phyloP scores from a whole-genome alignment of 2,113 vertebrate species.

The Gymnocephalus cernua region DNA sequence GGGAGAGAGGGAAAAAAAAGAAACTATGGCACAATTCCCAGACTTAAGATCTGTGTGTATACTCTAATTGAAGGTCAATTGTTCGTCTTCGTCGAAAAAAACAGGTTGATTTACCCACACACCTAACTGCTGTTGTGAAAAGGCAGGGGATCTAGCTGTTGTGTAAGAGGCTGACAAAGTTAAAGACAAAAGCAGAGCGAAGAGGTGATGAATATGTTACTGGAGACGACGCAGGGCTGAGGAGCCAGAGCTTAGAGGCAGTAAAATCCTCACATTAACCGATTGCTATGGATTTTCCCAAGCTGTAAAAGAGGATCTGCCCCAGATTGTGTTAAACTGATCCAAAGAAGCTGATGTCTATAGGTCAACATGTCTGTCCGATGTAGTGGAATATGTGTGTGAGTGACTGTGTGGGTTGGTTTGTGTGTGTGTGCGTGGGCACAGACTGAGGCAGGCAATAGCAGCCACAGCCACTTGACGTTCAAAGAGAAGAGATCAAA shows the following conservation, averaged over 20 bases:
- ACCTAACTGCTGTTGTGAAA: not conserved
- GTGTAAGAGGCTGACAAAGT: constrained; percentile 28
- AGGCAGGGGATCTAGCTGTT: not conserved
- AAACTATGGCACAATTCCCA: constrained; percentile 45
- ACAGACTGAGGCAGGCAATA: constrained; percentile 23
- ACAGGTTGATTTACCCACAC: constrained; percentile 44
- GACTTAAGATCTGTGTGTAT: constrained; percentile 24
- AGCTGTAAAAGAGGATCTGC: constrained; percentile 71
- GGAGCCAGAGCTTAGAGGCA: constrained; percentile 57
- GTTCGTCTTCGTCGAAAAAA: not conserved
- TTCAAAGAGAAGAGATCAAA: constrained; percentile 81
- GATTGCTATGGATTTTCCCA: constrained; percentile 69
- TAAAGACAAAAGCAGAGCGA: constrained; percentile 35
- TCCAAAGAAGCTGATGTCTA: constrained; percentile 60
- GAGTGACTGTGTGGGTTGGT: not conserved
- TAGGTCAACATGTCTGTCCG: constrained; percentile 36
- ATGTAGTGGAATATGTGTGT: constrained; percentile 16
- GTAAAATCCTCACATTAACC: constrained; percentile 68
- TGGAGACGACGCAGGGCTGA: constrained; percentile 50
- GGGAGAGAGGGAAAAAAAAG: constrained; percentile 24
- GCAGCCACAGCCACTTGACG: constrained; percentile 57
- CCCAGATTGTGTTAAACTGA: constrained; percentile 67
- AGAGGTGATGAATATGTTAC: constrained; percentile 65
- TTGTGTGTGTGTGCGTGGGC: not conserved
- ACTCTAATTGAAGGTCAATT: constrained; percentile 51